Evolutionary conservation across 2,888 invertebrate species (phyloP).

Genomic region (Listrodromus nycthemerus): DNA sequence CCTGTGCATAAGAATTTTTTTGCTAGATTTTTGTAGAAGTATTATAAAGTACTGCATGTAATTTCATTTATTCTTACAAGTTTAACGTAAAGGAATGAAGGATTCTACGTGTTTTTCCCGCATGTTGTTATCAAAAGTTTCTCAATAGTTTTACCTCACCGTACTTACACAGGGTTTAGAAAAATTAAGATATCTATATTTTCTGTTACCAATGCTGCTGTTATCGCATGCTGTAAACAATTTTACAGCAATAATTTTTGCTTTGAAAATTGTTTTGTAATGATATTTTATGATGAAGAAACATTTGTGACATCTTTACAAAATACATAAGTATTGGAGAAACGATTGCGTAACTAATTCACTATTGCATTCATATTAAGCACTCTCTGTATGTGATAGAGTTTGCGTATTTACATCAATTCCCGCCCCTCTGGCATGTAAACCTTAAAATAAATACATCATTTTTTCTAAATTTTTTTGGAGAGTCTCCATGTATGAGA

Average conservation of each 20-base stretch:
- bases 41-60: not conserved
- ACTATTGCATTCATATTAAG: not conserved
- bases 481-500: not conserved
- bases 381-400: not conserved
- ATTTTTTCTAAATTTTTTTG: not conserved
- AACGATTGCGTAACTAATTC: not conserved
- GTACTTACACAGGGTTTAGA: slow-evolving; percentile 20
- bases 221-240: slow-evolving; percentile 2
- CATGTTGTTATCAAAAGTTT: slow-evolving; percentile 37
- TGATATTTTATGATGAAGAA: slow-evolving; percentile 8
- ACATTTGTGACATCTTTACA: slow-evolving; percentile 29
- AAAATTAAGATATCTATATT: slow-evolving; percentile 27
- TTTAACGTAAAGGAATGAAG: slow-evolving; percentile 51
- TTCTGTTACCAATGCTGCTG: slow-evolving; percentile 11
- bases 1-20: not conserved
- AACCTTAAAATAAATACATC: slow-evolving; percentile 1
- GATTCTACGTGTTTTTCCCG: slow-evolving; percentile 29
- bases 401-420: not conserved
- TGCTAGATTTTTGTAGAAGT: not conserved
- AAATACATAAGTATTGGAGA: not conserved
- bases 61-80: slow-evolving; percentile 57
- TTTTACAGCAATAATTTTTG: slow-evolving; percentile 10
- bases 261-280: slow-evolving; percentile 25
- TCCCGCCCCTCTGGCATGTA: not conserved
- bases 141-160: slow-evolving; percentile 18